Evolutionary conservation across 2,888 invertebrate genomes (phyloP), one percentile per base, ranked within the genome.

Genomic region (Diloba caeruleocephala): DNA sequence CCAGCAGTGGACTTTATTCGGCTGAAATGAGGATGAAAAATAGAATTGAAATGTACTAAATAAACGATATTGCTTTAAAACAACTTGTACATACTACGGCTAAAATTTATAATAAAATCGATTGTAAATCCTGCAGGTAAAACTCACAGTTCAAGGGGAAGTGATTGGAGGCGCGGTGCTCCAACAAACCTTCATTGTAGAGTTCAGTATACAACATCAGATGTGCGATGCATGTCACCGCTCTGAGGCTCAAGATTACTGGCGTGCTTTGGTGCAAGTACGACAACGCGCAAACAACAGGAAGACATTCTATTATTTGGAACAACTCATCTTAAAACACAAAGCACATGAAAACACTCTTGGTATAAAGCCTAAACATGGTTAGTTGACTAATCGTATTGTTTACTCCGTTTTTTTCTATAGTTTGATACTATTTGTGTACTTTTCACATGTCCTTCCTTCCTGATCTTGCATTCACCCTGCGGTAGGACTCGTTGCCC

Each of bases 181-280:
- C 9, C 98, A 99, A 83, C 99, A 99, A 92, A 96, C 98, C 2
- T 99, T 99, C 83, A 94, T 99, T 29, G 98, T 99, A 1, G 99
- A 99, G 84, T 99, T 97, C 84, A 96, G 96, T 0, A 95, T 99
- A 0, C 96, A 96, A 76, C 96, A 97, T 91, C 98, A 99, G 87
- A 98, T 99, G 98, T 99, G 99, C 87, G 97, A 98, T 81, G 98
- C 98, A 53, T 99, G 99, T 85, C 99, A 99, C 86, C 95, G 99
- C 10, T 96, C 97, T 0, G 99, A 99, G 88, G 99, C 99, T 0
- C 98, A 99, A 85, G 97, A 99, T 89, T 99, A 96, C 83, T 99
- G 99, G 99, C 96, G 97, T 76, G 98, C 99, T 29, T 76, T 98
- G 85, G 97, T 98, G 45, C 97, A 99, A 95, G 96, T 98, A 4